A percentile compares a stretch with the other conserved stretches of the same genome.
phyloP scores from a whole-genome alignment of 92 coral and sea anemone species.

The Chrysogorgia sp. region DNA sequence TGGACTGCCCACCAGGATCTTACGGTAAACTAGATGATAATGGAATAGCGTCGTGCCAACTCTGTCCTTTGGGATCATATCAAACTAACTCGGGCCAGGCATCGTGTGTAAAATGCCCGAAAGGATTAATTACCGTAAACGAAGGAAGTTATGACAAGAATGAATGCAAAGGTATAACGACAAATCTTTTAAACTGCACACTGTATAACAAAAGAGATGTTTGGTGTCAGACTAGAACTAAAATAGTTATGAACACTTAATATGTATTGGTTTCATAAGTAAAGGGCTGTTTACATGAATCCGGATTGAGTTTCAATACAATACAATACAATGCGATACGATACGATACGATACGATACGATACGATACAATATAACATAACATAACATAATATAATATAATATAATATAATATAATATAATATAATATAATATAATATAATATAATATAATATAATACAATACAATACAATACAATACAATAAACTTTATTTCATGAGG shows the following conservation, averaged over 20 bases:
- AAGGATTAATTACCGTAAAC: conserved; percentile 53
- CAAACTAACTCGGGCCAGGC: conserved; percentile 63
- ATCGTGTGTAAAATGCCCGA: conserved; percentile 55
- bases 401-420: not conserved
- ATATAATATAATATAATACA: not conserved
- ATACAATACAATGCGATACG: not conserved
- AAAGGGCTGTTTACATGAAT: too few relatives aligned
- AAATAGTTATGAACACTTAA: too few relatives aligned
- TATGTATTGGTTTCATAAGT: too few relatives aligned
- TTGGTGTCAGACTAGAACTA: too few relatives aligned
- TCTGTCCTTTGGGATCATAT: conserved; percentile 61
- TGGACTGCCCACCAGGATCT: conserved; percentile 52
- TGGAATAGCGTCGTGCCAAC: conserved; percentile 36
- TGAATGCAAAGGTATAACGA: conserved; percentile 69
- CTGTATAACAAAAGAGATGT: too few relatives aligned
- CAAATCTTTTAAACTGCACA: too few relatives aligned
- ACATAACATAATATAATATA: not conserved
- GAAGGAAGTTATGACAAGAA: conserved; percentile 41
- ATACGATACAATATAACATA: not conserved
- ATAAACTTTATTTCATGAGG: too few relatives aligned
- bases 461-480: too few relatives aligned
- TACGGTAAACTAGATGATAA: conserved; percentile 29
- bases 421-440: not conserved
- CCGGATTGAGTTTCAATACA: not conserved
- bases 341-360: not conserved